These are phyloP conservation scores for Enteromius radiatus DNA, from an alignment of 2,797 vertebrate genomes.

Conservation along the genomic window DNA sequence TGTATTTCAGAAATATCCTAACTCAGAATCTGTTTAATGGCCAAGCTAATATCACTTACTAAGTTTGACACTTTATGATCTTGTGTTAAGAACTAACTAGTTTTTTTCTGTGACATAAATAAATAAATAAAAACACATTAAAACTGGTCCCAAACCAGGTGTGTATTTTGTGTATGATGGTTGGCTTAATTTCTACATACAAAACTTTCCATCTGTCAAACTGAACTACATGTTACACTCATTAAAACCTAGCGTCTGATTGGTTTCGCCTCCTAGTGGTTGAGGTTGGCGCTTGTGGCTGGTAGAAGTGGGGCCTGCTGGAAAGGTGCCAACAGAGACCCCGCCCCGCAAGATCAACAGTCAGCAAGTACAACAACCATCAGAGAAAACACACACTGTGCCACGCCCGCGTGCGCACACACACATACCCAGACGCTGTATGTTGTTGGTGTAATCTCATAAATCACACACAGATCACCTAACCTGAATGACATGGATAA, in stretches of 20 bases:
- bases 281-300: neutral
- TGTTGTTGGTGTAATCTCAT: slow-evolving; percentile 31
- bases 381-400: slow-evolving; percentile 9
- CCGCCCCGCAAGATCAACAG: slow-evolving; percentile 45
- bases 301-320: slow-evolving; percentile 45
- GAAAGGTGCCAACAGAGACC: slow-evolving; percentile 40
- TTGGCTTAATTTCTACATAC: neutral
- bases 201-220: neutral
- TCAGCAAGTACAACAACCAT: slow-evolving; percentile 38
- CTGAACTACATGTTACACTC: neutral
- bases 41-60: neutral
- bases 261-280: slow-evolving; percentile 50
- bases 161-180: neutral
- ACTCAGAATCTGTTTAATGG: neutral
- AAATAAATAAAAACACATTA: no score
- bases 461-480: slow-evolving; percentile 20
- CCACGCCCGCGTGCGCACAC: slow-evolving; percentile 47
- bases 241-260: slow-evolving; percentile 1
- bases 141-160: neutral
- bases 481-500: slow-evolving; percentile 25
- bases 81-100: neutral
- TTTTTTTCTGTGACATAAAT: neutral
- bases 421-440: neutral
- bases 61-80: neutral
- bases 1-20: neutral